Evolutionary conservation across 2,888 invertebrate genomes (phyloP).

Genomic region (Tuta absoluta): DNA sequence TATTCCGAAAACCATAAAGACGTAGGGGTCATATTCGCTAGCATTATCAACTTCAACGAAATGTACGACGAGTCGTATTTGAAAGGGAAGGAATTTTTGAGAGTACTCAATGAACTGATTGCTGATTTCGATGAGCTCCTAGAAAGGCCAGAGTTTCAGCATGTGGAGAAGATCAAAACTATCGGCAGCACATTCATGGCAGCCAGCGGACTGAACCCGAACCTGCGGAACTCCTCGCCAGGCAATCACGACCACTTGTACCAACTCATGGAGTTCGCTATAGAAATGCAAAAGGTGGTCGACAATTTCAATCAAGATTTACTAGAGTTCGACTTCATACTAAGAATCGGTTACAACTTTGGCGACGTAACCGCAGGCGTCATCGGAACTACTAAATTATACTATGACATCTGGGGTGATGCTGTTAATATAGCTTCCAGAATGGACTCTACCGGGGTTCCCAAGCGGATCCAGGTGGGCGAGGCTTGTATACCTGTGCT

Average conservation of each 20-base stretch:
- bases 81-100: slow-evolving; percentile 95
- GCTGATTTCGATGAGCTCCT: slow-evolving; percentile 97
- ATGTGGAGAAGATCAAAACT: slow-evolving; percentile 98
- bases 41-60: slow-evolving; percentile 98
- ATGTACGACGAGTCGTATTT: slow-evolving; percentile 98
- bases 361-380: slow-evolving; percentile 98
- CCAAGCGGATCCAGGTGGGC: slow-evolving; percentile 91
- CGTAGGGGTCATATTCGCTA: slow-evolving; percentile 97
- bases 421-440: slow-evolving; percentile 98
- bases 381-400: slow-evolving; percentile 96
- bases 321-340: slow-evolving; percentile 92
- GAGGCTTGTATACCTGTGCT: slow-evolving; percentile 88
- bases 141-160: slow-evolving; percentile 88
- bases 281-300: slow-evolving; percentile 94
- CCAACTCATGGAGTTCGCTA: slow-evolving; percentile 94
- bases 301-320: slow-evolving; percentile 94
- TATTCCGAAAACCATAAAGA: slow-evolving; percentile 97
- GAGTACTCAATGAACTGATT: slow-evolving; percentile 97
- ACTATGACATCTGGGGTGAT: slow-evolving; percentile 99
- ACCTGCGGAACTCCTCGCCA: slow-evolving; percentile 84
- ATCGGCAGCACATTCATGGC: slow-evolving; percentile 99
- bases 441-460: slow-evolving; percentile 98
- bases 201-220: slow-evolving; percentile 95
- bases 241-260: slow-evolving; percentile 89
- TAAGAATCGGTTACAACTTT: slow-evolving; percentile 94